Percentiles rank a stretch among this genome's conserved stretches.
phyloP scores from a whole-genome alignment of 2,113 vertebrate species.

The Xiphorhynchus elegans region DNA sequence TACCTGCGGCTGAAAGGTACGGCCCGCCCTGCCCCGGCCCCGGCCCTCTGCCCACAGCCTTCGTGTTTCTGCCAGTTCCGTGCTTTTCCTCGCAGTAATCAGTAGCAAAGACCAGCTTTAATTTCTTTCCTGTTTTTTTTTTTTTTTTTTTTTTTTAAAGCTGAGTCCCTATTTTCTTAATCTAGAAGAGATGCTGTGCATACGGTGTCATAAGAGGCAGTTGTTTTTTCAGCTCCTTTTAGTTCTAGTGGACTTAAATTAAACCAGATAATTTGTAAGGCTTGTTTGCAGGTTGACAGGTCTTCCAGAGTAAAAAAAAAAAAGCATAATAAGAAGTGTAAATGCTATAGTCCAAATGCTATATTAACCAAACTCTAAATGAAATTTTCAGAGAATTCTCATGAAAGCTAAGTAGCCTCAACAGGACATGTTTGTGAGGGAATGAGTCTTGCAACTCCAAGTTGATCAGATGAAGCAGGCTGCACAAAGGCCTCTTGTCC shows the following conservation, averaged over 20 bases:
- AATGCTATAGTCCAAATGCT: not conserved
- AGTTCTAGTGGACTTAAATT: not conserved
- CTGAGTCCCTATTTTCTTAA: not conserved
- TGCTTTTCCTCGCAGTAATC: not conserved
- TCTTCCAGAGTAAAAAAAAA: fast-evolving
- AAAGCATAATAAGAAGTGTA: not conserved
- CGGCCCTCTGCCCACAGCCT: not conserved
- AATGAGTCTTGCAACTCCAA: not conserved
- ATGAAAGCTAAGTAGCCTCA: not conserved
- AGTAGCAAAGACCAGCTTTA: not conserved
- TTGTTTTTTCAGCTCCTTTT: not conserved
- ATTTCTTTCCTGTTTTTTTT: no score
- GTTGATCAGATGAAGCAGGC: not conserved
- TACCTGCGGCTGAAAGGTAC: slow-evolving; percentile 93
- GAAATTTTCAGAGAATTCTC: not conserved
- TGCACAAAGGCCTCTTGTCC: not conserved
- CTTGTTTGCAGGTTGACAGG: not conserved
- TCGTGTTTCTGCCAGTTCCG: not conserved
- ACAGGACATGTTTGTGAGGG: not conserved
- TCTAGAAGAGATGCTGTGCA: not conserved
- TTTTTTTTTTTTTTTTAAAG: not conserved
- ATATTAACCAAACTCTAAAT: not conserved
- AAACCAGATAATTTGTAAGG: not conserved
- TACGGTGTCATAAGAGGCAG: not conserved
- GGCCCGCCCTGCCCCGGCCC: no score